Evolutionary conservation across 2,888 invertebrate genomes (phyloP).

Genomic region (Ecliptopera silaceata): DNA sequence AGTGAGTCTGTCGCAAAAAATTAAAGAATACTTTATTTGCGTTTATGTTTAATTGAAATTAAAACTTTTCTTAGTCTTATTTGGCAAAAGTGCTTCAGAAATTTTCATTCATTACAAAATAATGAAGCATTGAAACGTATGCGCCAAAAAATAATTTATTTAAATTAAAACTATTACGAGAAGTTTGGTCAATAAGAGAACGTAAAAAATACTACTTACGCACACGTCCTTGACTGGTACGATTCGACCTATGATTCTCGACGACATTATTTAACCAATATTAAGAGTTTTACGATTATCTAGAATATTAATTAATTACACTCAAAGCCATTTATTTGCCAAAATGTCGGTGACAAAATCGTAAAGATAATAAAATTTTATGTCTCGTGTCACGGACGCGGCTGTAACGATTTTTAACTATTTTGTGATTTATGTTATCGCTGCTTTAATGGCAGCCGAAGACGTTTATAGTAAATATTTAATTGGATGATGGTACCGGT

Average conservation of each 20-base stretch:
- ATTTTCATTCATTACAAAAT: no score
- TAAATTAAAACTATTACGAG: neutral
- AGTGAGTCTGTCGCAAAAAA: no score
- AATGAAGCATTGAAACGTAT: no score
- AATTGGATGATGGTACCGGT: conserved; percentile 56
- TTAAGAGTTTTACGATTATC: neutral
- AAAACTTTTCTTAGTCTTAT: no score
- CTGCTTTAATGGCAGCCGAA: conserved; percentile 53
- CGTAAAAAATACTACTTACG: neutral
- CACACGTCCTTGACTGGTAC: conserved; percentile 12
- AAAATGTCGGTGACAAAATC: conserved; percentile 58
- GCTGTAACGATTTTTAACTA: conserved; percentile 58
- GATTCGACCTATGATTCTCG: conserved; percentile 3
- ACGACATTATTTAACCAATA: conserved; percentile 11
- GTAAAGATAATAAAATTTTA: conserved; percentile 63
- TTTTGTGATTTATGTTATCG: conserved; percentile 60
- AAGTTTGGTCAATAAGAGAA: neutral
- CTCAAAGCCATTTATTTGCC: conserved; percentile 56
- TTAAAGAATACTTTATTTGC: no score
- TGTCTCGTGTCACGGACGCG: conserved; percentile 51
- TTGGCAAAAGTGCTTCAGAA: no score
- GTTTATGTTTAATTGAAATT: no score
- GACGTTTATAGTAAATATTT: conserved; percentile 55
- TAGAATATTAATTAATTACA: conserved; percentile 36
- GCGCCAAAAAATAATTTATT: neutral